These are phyloP conservation scores for Conus canariensis DNA, from an alignment of 2,888 invertebrate species.

Conservation along the genomic window DNA sequence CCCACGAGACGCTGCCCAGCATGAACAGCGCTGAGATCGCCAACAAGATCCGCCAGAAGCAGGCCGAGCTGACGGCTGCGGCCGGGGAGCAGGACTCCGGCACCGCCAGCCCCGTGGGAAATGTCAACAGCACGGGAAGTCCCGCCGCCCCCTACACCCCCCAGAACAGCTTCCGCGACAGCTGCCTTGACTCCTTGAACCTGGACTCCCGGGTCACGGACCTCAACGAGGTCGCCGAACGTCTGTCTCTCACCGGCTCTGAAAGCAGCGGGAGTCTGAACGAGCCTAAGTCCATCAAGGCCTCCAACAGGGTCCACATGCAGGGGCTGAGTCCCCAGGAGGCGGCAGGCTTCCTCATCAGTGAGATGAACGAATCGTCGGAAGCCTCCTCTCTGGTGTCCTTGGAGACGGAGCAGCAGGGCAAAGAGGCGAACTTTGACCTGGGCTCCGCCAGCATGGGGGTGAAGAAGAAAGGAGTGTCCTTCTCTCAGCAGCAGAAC, in stretches of 20 bases:
- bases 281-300: constrained; percentile 12
- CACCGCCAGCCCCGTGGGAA: constrained; percentile 34
- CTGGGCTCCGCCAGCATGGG: not conserved
- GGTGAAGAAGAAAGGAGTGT: constrained; percentile 3
- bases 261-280: constrained; percentile 38
- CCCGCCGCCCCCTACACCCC: constrained; percentile 76
- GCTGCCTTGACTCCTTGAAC: constrained; percentile 16
- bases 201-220: constrained; percentile 39
- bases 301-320: constrained; percentile 16
- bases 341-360: not conserved
- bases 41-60: constrained; percentile 52
- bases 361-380: not conserved
- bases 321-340: not conserved
- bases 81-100: constrained; percentile 40
- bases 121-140: constrained; percentile 23
- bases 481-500: not conserved
- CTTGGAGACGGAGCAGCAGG: not conserved
- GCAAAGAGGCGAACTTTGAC: not conserved
- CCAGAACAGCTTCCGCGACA: constrained; percentile 77
- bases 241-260: constrained; percentile 42
- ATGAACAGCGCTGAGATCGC: constrained; percentile 55
- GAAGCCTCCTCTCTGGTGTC: constrained; percentile 4
- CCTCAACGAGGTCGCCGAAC: constrained; percentile 49
- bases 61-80: constrained; percentile 48
- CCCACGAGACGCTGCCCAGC: constrained; percentile 49